Evolutionary conservation across 2,888 invertebrate species (phyloP), one percentile per base, ranked within the genome.

Genomic region (Leptinotarsa haldemani): DNA sequence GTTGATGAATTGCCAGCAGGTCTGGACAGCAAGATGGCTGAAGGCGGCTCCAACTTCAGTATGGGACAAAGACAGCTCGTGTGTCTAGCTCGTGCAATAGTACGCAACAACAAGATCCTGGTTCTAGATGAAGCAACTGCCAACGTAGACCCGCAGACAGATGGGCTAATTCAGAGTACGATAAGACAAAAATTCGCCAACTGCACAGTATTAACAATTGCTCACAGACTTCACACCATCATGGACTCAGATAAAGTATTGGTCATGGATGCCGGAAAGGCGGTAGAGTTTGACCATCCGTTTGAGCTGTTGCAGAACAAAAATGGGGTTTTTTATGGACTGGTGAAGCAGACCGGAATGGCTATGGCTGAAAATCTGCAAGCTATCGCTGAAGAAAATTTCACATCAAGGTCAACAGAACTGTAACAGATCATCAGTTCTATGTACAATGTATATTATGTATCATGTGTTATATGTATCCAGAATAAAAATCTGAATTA

Each of bases 221-320:
- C 95, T 40, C 95, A 96, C 86, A 90, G 95, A 61, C 89, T 96
- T 7, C 92, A 95, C 82, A 95, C 95, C 0, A 93, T 96, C 67
- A 95, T 96, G 93, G 95, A 96, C 86, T 94, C 94, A 0, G 94
- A 95, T 88, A 91, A 92, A 86, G 93, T 95, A 67, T 85, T 95
- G 77, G 95, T 95, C 13, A 92, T 96, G 90, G 93, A 95, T 84
- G 92, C 93, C 40, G 96, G 96, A 0, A 91, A 64, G 46, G 90
- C 93, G 84, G 90, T 91, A 0, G 96, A 97, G 86, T 91, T 93
- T 50, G 95, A 93, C 2, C 92, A 93, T 82, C 96, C 97, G 0
- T 91, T 90, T 83, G 89, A 90, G 77, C 84, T 94, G 63, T 84
- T 94, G 63, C 89, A 91, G 52, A 73, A 77, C 16, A 53, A 77